A percentile compares a stretch with the other conserved stretches of the same genome.
phyloP scores from a whole-genome alignment of 2,888 invertebrate genomes.

The Ectemnius lituratus region DNA sequence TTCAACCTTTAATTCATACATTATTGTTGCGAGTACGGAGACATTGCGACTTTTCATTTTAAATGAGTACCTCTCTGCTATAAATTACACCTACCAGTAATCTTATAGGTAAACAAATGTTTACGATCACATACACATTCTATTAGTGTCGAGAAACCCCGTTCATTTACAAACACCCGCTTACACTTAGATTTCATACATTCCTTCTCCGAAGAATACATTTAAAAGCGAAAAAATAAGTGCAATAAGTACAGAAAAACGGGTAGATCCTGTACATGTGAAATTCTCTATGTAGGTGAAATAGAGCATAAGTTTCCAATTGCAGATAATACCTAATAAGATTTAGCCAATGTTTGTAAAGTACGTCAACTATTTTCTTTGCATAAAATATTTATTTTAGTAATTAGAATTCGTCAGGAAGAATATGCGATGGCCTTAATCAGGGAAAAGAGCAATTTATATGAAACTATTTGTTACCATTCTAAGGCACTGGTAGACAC shows the following conservation, averaged over 20 bases:
- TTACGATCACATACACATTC: too few species aligned
- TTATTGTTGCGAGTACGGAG: too few species aligned
- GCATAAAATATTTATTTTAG: conserved; percentile 61
- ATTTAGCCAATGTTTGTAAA: conserved; percentile 50
- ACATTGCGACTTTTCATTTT: too few species aligned
- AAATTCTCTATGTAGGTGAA: conserved; percentile 33
- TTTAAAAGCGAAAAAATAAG: conserved; percentile 30
- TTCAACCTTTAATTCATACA: conserved; percentile 13
- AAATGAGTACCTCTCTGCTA: too few species aligned
- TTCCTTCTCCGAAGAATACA: conserved; percentile 44
- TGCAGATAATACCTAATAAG: conserved; percentile 36
- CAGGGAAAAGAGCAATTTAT: conserved; percentile 42
- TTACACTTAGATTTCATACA: conserved; percentile 48
- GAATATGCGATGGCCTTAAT: conserved; percentile 55
- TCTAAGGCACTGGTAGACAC: conserved; percentile 40
- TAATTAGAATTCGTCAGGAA: conserved; percentile 46
- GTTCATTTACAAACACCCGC: conserved; percentile 34
- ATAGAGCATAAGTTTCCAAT: conserved; percentile 43
- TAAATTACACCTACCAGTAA: too few species aligned
- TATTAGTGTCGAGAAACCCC: conserved; percentile 11
- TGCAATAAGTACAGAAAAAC: conserved; percentile 34
- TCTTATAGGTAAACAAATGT: too few species aligned
- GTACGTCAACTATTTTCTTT: conserved; percentile 46
- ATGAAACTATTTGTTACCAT: conserved; percentile 46
- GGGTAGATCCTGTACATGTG: conserved; percentile 30